These are phyloP conservation scores for Xanthia togata DNA, from an alignment of 2,888 invertebrate genomes.

Conservation along the genomic window DNA sequence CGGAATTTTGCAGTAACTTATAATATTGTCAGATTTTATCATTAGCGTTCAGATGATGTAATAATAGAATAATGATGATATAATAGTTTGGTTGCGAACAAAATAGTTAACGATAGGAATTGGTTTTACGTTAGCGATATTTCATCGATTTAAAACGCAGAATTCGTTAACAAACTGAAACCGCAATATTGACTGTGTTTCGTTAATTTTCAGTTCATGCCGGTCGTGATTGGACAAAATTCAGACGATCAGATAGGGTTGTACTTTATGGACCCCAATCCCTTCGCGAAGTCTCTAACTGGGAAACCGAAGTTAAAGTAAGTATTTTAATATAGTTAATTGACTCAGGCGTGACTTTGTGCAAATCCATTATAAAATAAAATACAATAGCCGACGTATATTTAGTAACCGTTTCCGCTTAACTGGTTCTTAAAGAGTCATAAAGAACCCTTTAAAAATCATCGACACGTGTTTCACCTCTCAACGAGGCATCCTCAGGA, in stretches of 20 bases:
- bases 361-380: too few species aligned
- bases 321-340: conserved; percentile 60
- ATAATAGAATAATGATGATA: too few species aligned
- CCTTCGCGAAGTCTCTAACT: conserved; percentile 90
- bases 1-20: not conserved
- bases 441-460: too few species aligned
- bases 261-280: conserved; percentile 90
- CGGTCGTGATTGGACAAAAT: conserved; percentile 84
- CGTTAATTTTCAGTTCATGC: conserved; percentile 83
- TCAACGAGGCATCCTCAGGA: too few species aligned
- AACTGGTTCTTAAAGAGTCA: too few species aligned
- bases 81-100: conserved; percentile 6
- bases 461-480: too few species aligned
- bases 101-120: conserved; percentile 26
- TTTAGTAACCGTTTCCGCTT: too few species aligned
- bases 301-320: conserved; percentile 92
- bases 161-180: not conserved
- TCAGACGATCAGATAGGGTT: conserved; percentile 86
- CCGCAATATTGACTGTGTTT: conserved; percentile 9
- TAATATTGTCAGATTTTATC: not conserved
- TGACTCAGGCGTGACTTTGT: too few species aligned
- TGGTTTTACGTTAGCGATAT: conserved; percentile 18
- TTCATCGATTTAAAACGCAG: not conserved
- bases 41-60: not conserved
- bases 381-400: too few species aligned